Base-by-base conservation (phyloP, 2,888 invertebrate genomes). In the Eristalis pertinax region DNA sequence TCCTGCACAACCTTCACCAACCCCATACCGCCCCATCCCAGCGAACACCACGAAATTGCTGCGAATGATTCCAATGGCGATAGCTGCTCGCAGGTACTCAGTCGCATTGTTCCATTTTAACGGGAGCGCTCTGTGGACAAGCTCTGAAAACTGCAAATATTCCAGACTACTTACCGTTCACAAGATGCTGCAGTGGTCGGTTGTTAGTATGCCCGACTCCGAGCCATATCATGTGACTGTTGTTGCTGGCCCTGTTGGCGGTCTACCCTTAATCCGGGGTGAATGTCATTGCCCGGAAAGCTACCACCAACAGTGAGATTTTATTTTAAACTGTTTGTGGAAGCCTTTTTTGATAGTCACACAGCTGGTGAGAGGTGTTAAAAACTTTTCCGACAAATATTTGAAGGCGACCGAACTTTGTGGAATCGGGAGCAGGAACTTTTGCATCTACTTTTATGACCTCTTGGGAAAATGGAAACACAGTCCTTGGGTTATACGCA, bases 381-480 rank as follows among this genome's bases (percentile, higher is more conserved):
- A 70, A 65, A 84, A 84, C 50, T 84, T 84, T 79, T 65, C 69
- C 69, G 74, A 79, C 79, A 65, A 79, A 79, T 65, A 84, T 84
- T 84, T 84, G 50, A 74, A 70, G 69, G 65, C 70, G 74, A 26
- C 15, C 19, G 56, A 35, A 50, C 19, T 50, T 50, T 50, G 50
- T 11, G 38, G 38, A 11, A 38, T 13, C 13, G 38, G 38, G 13
- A 32, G 32, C 32, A 32, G 7, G 32, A 38, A 38, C 38, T 38
- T 13, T 38, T 38, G 13, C 38, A 13, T 11, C 50, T 8, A 22
- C 19, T 50, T 50, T 50, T 8, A 19, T 19, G 19, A 50, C 19
- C 50, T 19, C 8, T 19, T 50, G n/a, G n/a, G 43, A 50, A 19
- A 19, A 50, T 7, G 19, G 1, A 50, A 50, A 50, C 7, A 19